Evolutionary conservation across 2,888 invertebrate species (phyloP), one percentile per base, ranked within the genome.

Genomic region (Sepioteuthis lessoniana): DNA sequence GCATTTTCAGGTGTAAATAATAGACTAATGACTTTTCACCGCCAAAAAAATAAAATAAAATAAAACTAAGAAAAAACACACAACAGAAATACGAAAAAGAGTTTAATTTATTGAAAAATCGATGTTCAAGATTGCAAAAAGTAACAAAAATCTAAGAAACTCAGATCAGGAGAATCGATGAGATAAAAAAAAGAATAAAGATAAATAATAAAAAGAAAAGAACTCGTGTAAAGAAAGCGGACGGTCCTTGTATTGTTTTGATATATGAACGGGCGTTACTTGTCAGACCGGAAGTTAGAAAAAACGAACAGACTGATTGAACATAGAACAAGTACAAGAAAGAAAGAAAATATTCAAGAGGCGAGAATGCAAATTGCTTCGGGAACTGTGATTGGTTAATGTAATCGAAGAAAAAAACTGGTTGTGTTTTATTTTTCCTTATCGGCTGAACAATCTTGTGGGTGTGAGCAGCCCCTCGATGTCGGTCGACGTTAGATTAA

Each of bases 31-130:
- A 76, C 10, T 76, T 76, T n/a, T n/a, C n/a, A 35, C 8, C n/a
- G 13, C 13, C 8, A 35, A 76, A 76, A 76, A 76, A 13, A 42
- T 42, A 42, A 42, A 42, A 42, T 42, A 42, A 7, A 42, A 42
- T 42, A 42, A 7, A 42, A 42, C 7, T 5, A 7, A 42, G 13
- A 3, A n/a, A 4, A 10, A 76, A 76, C 13, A n/a, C 1, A n/a
- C 10, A 35, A 35, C n/a, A 76, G 76, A 4, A 76, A n/a, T 4
- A n/a, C 16, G 10, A n/a, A 76, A n/a, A 35, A 76, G 8, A 76
- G 76, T 76, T 76, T 76, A 76, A 76, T 76, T 76, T 76, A 76
- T 76, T 76, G 35, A 76, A 76, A 76, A 76, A 76, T 76, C 76
- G 19, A 76, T 76, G 76, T 35, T 35, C 10, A 0, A 76, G 8